Percentiles rank a stretch among this genome's conserved stretches.
Conservation (phyloP, 2,113 vertebrate genomes). For the Emydura subglobosa region DNA sequence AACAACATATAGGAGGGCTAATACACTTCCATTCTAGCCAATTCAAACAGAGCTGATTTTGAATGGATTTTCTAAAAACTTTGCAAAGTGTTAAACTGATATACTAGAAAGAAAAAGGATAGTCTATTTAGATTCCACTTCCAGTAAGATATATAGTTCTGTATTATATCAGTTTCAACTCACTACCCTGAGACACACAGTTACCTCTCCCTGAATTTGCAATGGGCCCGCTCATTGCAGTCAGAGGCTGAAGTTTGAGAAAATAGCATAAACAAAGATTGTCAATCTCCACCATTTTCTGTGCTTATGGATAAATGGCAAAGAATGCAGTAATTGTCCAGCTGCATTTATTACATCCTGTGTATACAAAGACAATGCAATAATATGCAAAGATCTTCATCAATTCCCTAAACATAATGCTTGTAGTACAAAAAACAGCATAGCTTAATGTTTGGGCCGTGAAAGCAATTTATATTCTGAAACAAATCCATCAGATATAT, state of each 20-base stretch:
- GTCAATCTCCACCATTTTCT: neutral
- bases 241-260: neutral
- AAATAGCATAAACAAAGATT: neutral
- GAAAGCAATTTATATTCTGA: conserved; percentile 41
- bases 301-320: neutral
- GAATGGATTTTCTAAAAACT: conserved; percentile 5
- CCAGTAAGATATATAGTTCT: neutral
- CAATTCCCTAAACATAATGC: conserved; percentile 18
- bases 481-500: neutral
- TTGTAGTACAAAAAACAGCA: conserved; percentile 39
- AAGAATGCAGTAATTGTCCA: neutral
- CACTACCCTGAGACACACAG: neutral
- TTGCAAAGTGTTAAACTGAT: neutral
- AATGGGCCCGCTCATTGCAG: neutral
- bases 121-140: neutral
- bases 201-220: conserved; percentile 1
- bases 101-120: conserved; percentile 20
- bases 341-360: neutral
- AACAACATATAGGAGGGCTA: conserved; percentile 9
- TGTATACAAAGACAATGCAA: neutral
- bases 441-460: neutral
- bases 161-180: conserved; percentile 3
- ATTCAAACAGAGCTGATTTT: neutral
- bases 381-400: conserved; percentile 10
- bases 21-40: neutral